A percentile compares a stretch with the other conserved stretches of the same genome.
phyloP scores from a whole-genome alignment of 2,113 vertebrate genomes.

The Leiothrix lutea region DNA sequence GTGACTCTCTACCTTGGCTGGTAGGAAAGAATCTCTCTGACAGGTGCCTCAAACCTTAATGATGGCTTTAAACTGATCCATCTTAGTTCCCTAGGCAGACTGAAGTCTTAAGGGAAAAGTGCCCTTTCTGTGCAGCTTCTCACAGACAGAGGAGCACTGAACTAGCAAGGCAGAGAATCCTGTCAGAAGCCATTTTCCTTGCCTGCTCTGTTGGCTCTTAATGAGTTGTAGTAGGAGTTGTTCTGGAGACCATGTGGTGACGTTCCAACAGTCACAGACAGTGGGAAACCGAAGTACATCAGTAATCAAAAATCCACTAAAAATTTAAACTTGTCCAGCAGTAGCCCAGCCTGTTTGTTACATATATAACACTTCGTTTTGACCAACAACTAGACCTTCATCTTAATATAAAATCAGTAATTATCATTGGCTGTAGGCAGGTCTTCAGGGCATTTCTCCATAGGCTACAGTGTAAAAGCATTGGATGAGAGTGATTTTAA shows the following conservation, averaged over 20 bases:
- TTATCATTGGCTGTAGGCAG: not conserved
- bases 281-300: fast-evolving
- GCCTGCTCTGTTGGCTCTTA: not conserved
- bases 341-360: not conserved
- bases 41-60: not conserved
- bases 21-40: not conserved
- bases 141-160: not conserved
- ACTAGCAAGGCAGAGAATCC: not conserved
- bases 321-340: not conserved
- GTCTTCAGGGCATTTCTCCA: not conserved
- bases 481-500: not conserved
- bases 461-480: not conserved
- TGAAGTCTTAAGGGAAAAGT: not conserved
- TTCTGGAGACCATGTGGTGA: not conserved
- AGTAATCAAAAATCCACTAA: not conserved
- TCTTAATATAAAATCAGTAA: not conserved
- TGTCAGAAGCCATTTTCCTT: not conserved
- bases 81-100: not conserved
- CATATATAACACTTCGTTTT: not conserved
- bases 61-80: not conserved
- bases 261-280: not conserved
- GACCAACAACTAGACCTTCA: not conserved
- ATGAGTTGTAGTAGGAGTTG: not conserved
- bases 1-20: not conserved
- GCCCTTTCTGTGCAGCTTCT: not conserved